Percentiles rank a stretch among this genome's conserved stretches.
phyloP scores from a whole-genome alignment of 2,888 invertebrate genomes.

The Tinea semifulvella region DNA sequence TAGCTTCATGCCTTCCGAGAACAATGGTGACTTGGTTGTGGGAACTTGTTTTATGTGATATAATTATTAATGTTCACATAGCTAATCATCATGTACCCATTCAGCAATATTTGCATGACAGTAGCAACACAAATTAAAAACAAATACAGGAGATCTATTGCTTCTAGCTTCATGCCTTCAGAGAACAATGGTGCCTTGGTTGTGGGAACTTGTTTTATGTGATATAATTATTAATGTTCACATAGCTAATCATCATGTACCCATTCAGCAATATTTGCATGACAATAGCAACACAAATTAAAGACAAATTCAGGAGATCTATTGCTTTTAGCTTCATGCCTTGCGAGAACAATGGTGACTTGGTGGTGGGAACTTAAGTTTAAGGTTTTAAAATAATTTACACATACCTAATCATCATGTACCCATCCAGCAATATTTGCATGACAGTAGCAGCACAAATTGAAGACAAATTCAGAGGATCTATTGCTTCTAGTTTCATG shows the following conservation, averaged over 20 bases:
- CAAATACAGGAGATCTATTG: conserved; percentile 95
- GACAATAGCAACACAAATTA: conserved; percentile 95
- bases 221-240: no score
- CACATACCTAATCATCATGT: conserved; percentile 82
- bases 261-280: conserved; percentile 92
- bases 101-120: conserved; percentile 90
- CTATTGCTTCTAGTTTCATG: conserved; percentile 97
- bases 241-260: conserved; percentile 85
- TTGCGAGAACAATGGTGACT: conserved; percentile 71
- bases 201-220: conserved; percentile 64
- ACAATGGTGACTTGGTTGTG: conserved; percentile 61
- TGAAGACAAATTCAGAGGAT: conserved; percentile 93
- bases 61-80: neutral
- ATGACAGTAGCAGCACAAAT: conserved; percentile 96
- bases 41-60: no score
- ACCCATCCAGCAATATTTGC: conserved; percentile 91
- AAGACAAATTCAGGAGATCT: conserved; percentile 93
- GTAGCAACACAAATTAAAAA: conserved; percentile 95
- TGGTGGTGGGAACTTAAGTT: conserved; percentile 65
- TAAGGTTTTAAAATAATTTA: neutral
- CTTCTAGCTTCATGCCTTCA: conserved; percentile 95
- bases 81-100: conserved; percentile 92
- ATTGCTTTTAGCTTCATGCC: conserved; percentile 98
- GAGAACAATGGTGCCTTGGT: conserved; percentile 69
- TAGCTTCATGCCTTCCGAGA: conserved; percentile 90